Evolutionary conservation across 2,113 vertebrate genomes (phyloP), one percentile per base, ranked within the genome.

Genomic region (Rhegmatorhina hoffmannsi): DNA sequence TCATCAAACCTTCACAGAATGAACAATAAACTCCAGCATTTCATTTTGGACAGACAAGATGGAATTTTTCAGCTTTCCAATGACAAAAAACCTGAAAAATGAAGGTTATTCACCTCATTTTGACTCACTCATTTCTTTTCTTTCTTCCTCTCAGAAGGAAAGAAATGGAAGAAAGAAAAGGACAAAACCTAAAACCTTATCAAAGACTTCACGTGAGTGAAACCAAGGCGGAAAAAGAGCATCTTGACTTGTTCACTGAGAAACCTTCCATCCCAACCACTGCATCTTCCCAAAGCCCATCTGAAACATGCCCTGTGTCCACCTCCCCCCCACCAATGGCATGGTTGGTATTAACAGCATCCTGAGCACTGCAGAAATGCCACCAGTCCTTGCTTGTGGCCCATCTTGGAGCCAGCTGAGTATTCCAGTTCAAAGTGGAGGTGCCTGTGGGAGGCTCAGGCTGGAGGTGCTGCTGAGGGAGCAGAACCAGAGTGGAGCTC

Each of bases 291-390:
- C 68, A 49, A 63, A 63, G 21, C 7, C 63, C 38, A 46, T 6
- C 46, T 38, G 62, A 19, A 44, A 3, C 0, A 2, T 6, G 26
- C 2, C 75, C 28, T 8, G n/a, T 9, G 34, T 21, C 52, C 21
- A 6, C 21, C 33, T 74, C 53, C 31, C 53, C 46, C n/a, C 11
- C n/a, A 0, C 34, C 0, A 3, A 34, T 0, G 3, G 53, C 31
- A 8, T 2, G 7, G 16, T 29, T 74, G 17, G 1, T 6, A 5
- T 17, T 19, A 60, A 7, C 16, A 68, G n/a, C 53, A 29, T 4
- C 69, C 40, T 64, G 3, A 8, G 29, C 29, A 5, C 31, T 12
- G 44, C 53, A 75, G 31, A 24, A 33, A 31, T 18, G 10, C 21
- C 7, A 44, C 25, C 79, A 49, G 55, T 2, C 23, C 13, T n/a